Evolutionary conservation across 2,888 invertebrate genomes (phyloP).

Genomic region (Zaprionus lineosus): DNA sequence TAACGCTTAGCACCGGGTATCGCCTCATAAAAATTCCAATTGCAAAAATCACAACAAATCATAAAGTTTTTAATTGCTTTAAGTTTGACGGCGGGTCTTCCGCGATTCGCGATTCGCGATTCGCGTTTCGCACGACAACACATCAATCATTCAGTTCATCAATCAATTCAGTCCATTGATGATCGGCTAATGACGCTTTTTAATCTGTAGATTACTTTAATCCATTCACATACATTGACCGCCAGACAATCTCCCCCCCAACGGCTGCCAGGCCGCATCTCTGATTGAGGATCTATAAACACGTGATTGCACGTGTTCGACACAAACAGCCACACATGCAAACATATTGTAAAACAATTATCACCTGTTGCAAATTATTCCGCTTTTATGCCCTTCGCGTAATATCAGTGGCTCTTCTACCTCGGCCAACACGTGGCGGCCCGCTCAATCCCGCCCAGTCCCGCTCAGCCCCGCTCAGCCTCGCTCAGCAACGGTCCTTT

Average conservation of each 20-base stretch:
- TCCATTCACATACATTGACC: too few relatives aligned
- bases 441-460: constrained; percentile 2
- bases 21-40: constrained; percentile 58
- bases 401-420: constrained; percentile 69
- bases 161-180: constrained; percentile 13
- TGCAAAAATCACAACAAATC: constrained; percentile 72
- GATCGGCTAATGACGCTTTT: not conserved
- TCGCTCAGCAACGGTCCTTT: constrained; percentile 4
- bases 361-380: constrained; percentile 78
- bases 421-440: constrained; percentile 24
- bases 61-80: constrained; percentile 65
- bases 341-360: constrained; percentile 77
- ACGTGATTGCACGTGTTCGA: constrained; percentile 44
- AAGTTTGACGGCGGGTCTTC: constrained; percentile 20
- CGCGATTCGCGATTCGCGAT: constrained; percentile 12
- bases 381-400: constrained; percentile 69
- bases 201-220: not conserved
- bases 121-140: constrained; percentile 11
- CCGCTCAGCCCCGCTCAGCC: constrained; percentile 2
- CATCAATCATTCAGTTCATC: constrained; percentile 40
- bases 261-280: too few relatives aligned
- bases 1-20: constrained; percentile 45
- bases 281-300: too few relatives aligned
- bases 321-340: constrained; percentile 9
- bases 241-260: too few relatives aligned